Evolutionary conservation across 2,888 invertebrate genomes (phyloP).

Genomic region (Encarsia formosa): DNA sequence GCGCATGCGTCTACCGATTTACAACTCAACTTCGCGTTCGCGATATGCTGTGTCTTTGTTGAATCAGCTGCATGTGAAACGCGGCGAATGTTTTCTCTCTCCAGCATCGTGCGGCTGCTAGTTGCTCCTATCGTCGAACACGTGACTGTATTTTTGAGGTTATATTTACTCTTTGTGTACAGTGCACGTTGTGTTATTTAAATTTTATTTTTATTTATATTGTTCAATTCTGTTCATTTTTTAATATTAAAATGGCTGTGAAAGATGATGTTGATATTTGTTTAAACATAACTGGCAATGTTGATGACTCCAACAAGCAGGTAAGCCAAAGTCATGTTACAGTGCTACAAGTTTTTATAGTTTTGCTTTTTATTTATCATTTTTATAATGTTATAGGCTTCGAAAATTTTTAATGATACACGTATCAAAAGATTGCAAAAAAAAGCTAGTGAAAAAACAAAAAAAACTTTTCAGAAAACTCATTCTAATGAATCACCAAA

Average conservation of each 20-base stretch:
- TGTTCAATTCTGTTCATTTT: background rate
- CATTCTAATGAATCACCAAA: conserved; percentile 8
- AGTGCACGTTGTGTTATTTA: background rate
- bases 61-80: background rate
- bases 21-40: no score
- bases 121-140: background rate
- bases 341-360: no score
- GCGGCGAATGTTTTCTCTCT: conserved; percentile 8
- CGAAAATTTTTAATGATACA: conserved; percentile 1
- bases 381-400: no score
- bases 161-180: background rate
- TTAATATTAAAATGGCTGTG: conserved; percentile 34
- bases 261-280: conserved; percentile 42
- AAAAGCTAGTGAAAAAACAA: background rate
- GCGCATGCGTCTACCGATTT: conserved; percentile 21
- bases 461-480: conserved; percentile 13
- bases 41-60: background rate
- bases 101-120: background rate
- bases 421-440: conserved; percentile 10
- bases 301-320: conserved; percentile 22
- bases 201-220: no score
- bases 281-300: conserved; percentile 38
- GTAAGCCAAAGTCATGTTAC: conserved; percentile 37
- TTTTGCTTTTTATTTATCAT: no score
- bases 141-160: conserved; percentile 21